phyloP scores from a whole-genome alignment of 92 coral and sea anemone species.

The Plumapathes pennacea region DNA sequence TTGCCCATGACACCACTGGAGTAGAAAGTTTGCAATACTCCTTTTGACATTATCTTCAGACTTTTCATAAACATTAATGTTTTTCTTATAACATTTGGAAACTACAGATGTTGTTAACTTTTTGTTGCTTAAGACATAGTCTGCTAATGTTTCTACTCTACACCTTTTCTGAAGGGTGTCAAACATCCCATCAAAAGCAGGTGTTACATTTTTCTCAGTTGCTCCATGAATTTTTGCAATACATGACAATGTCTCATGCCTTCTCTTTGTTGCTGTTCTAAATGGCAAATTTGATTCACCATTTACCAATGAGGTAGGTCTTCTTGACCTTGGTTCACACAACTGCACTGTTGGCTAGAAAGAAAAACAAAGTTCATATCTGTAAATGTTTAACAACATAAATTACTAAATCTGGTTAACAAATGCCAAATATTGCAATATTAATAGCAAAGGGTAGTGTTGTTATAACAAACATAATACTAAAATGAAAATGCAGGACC shows the following conservation, averaged over 20 bases:
- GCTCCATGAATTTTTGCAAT: constrained; percentile 45
- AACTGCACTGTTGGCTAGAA: no score
- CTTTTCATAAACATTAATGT: constrained; percentile 40
- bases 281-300: no score
- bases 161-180: constrained; percentile 52
- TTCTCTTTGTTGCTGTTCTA: constrained; percentile 4
- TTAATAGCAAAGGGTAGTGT: no score
- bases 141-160: constrained; percentile 28
- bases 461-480: no score
- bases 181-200: constrained; percentile 49
- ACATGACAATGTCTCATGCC: constrained; percentile 1
- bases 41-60: constrained; percentile 36
- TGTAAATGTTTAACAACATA: no score
- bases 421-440: no score
- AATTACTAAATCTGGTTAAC: no score
- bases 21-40: constrained; percentile 52
- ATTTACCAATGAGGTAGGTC: no score
- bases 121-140: constrained; percentile 29
- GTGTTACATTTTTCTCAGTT: constrained; percentile 22
- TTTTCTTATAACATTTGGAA: constrained; percentile 24
- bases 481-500: no score
- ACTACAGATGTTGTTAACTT: constrained; percentile 15
- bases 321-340: no score
- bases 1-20: constrained; percentile 63
- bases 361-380: no score